A percentile compares a stretch with the other conserved stretches of the same genome.
Evolutionary conservation across 2,888 invertebrate genomes (phyloP).

Genomic region (Nomada fabriciana): DNA sequence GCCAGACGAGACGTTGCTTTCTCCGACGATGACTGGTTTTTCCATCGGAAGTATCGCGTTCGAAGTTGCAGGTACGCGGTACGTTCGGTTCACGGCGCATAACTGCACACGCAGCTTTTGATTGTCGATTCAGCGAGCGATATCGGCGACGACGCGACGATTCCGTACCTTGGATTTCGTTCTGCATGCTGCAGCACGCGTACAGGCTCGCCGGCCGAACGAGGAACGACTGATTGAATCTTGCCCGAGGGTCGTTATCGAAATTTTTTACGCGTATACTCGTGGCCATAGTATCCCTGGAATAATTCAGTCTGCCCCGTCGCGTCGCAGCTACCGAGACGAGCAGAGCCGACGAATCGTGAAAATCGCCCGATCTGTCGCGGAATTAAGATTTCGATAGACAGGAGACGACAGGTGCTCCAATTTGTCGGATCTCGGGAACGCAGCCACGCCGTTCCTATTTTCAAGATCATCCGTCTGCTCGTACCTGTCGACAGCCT

Average conservation of each 20-base stretch:
- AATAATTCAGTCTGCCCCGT: not conserved
- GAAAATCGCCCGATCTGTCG: not conserved
- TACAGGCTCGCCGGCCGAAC: not conserved
- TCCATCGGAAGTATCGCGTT: slow-evolving; percentile 26
- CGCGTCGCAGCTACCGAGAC: not conserved
- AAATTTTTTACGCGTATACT: too few relatives aligned
- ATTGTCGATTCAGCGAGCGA: slow-evolving; percentile 62
- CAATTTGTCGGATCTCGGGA: slow-evolving; percentile 18
- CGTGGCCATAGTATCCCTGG: too few relatives aligned
- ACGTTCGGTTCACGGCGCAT: slow-evolving; percentile 29
- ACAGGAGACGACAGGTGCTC: slow-evolving; percentile 13
- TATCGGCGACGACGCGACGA: slow-evolving; percentile 59
- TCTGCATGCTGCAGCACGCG: slow-evolving; percentile 52
- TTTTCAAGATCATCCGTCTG: slow-evolving; percentile 12
- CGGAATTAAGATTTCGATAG: not conserved
- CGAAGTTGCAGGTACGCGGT: not conserved
- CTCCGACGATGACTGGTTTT: slow-evolving; percentile 36
- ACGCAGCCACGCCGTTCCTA: not conserved
- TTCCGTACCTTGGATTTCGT: slow-evolving; percentile 51
- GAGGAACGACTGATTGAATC: slow-evolving; percentile 36
- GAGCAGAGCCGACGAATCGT: not conserved
- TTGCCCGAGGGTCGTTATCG: slow-evolving; percentile 42
- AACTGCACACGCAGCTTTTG: slow-evolving; percentile 59
- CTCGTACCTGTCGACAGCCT: slow-evolving; percentile 33
- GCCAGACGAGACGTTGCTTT: slow-evolving; percentile 39